A percentile compares a stretch with the other conserved stretches of the same genome.
These are phyloP conservation scores for Uropsilus gracilis DNA, from an alignment of 2,113 vertebrate genomes.

Conservation along the genomic window DNA sequence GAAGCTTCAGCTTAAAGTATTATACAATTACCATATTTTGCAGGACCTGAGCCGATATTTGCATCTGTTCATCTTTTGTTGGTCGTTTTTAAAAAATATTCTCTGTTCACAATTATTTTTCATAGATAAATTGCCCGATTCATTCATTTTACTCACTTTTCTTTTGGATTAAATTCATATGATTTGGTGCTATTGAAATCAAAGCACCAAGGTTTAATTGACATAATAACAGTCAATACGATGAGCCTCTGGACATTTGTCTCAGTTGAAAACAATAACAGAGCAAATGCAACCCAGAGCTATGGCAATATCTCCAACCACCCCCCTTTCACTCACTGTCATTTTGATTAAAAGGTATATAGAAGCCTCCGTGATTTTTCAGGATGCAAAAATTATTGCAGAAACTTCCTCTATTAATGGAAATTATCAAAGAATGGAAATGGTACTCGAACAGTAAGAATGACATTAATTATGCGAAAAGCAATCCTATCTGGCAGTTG, in stretches of 20 bases:
- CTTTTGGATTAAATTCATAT: constrained; percentile 45
- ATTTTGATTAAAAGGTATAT: constrained; percentile 80
- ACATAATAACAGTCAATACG: not conserved
- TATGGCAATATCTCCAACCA: constrained; percentile 12
- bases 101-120: constrained; percentile 55
- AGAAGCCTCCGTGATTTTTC: constrained; percentile 67
- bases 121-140: not conserved
- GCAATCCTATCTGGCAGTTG: constrained; percentile 57
- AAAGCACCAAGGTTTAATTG: constrained; percentile 47
- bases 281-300: not conserved
- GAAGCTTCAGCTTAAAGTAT: constrained; percentile 64
- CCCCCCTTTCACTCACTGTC: constrained; percentile 48
- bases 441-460: constrained; percentile 65
- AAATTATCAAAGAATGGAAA: constrained; percentile 73
- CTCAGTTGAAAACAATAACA: constrained; percentile 53
- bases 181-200: constrained; percentile 11
- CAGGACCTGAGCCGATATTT: constrained; percentile 68
- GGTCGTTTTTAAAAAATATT: constrained; percentile 18
- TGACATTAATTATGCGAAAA: constrained; percentile 67
- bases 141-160: constrained; percentile 44
- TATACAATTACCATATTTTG: constrained; percentile 70
- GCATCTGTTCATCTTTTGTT: constrained; percentile 67
- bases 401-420: constrained; percentile 79
- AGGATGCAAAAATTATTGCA: constrained; percentile 77
- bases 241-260: not conserved